Evolutionary conservation across 1,140 invertebrate genomes (phyloP).

Genomic region (Littorina saxatilis): DNA sequence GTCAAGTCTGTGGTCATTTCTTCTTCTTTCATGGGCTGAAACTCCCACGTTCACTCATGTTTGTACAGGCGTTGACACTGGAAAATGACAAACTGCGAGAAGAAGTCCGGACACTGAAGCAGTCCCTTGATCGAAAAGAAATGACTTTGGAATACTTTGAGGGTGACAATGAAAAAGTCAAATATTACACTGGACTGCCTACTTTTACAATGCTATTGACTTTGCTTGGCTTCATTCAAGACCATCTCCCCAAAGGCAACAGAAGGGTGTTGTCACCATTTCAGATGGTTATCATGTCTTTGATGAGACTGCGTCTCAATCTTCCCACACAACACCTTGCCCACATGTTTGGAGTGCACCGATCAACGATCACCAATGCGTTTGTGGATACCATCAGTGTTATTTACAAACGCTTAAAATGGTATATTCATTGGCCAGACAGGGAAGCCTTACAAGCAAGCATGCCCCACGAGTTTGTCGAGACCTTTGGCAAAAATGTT

Average conservation of each 20-base stretch:
- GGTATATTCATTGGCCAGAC: conserved; percentile 47
- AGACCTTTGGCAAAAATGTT: conserved; percentile 43
- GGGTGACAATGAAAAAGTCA: not conserved
- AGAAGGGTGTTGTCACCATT: not conserved
- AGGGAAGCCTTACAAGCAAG: conserved; percentile 34
- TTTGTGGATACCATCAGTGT: conserved; percentile 40
- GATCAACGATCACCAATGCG: conserved; percentile 33
- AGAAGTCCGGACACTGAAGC: not conserved
- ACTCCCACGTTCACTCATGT: too few species aligned
- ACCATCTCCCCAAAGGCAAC: not conserved
- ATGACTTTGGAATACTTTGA: not conserved
- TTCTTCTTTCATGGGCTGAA: too few species aligned
- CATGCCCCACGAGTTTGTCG: conserved; percentile 48
- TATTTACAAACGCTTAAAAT: conserved; percentile 36
- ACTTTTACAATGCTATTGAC: not conserved
- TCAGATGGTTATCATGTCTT: not conserved
- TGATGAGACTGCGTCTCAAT: conserved; percentile 32
- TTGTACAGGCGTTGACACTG: too few species aligned
- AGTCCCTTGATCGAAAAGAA: not conserved
- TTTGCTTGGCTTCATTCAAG: not conserved
- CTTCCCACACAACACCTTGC: conserved; percentile 21
- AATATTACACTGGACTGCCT: conserved; percentile 9
- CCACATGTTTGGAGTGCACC: conserved; percentile 33
- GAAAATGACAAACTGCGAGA: not conserved
- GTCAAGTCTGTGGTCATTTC: too few species aligned